These are phyloP conservation scores for Anoplophora glabripennis DNA, from an alignment of 1,140 invertebrate species.

Conservation along the genomic window DNA sequence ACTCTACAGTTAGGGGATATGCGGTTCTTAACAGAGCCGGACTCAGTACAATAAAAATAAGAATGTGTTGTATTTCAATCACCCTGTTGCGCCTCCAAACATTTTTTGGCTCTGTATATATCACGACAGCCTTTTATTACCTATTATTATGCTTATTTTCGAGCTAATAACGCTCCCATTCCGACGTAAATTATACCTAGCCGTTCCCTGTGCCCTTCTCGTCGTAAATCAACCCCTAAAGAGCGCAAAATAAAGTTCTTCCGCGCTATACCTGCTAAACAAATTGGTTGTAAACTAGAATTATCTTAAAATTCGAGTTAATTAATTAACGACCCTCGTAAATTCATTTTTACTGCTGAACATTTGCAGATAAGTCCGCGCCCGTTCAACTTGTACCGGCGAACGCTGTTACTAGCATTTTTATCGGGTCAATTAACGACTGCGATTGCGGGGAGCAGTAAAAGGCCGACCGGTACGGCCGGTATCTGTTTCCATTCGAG, in stretches of 20 bases:
- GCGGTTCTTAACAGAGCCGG: not conserved
- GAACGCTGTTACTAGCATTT: not conserved
- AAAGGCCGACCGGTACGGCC: not conserved
- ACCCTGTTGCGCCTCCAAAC: too few species aligned
- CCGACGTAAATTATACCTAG: too few species aligned
- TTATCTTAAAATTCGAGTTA: not conserved
- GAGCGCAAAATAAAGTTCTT: not conserved
- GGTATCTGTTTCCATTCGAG: not conserved
- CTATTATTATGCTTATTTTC: too few species aligned
- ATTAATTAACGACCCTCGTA: conserved; percentile 1
- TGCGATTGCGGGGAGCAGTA: not conserved
- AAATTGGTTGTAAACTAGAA: not conserved
- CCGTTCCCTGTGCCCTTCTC: too few species aligned
- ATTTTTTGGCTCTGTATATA: too few species aligned
- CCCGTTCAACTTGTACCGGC: not conserved
- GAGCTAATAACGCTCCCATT: too few species aligned
- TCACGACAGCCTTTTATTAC: too few species aligned
- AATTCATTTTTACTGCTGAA: conserved; percentile 4
- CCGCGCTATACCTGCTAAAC: not conserved
- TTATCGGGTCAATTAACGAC: not conserved
- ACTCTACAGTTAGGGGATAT: not conserved
- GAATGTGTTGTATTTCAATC: too few species aligned
- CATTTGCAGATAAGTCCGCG: not conserved
- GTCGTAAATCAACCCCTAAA: too few species aligned
- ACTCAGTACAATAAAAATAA: not conserved